A percentile compares a stretch with the other conserved stretches of the same genome.
These are phyloP conservation scores for Physella acuta DNA, from an alignment of 1,140 invertebrate species.

Conservation along the genomic window DNA sequence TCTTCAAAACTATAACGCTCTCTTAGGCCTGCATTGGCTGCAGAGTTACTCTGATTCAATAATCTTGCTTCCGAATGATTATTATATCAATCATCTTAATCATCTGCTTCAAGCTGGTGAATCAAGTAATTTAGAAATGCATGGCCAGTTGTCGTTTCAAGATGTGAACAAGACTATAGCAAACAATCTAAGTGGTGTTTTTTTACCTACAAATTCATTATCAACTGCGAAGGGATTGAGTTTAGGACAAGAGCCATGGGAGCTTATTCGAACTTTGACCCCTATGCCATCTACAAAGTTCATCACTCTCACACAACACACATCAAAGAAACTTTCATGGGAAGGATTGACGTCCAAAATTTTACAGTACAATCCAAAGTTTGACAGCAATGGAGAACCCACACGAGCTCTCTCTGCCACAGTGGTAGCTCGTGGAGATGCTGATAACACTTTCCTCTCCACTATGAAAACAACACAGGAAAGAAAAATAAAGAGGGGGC, in stretches of 20 bases:
- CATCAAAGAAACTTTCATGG: conserved; percentile 17
- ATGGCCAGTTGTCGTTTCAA: conserved; percentile 42
- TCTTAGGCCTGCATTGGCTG: conserved; percentile 46
- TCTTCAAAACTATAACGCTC: conserved; percentile 55
- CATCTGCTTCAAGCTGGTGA: conserved; percentile 45
- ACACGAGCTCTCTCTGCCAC: not conserved
- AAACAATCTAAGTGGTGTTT: conserved; percentile 42
- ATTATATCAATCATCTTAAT: conserved; percentile 46
- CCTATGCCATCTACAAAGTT: conserved; percentile 53
- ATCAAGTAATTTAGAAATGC: conserved; percentile 35
- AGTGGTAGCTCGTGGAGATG: conserved; percentile 16
- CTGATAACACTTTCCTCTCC: not conserved
- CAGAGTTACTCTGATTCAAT: conserved; percentile 38
- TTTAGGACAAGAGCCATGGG: conserved; percentile 53
- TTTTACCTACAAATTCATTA: conserved; percentile 50
- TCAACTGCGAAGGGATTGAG: conserved; percentile 41
- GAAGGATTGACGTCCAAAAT: conserved; percentile 12
- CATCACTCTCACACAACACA: conserved; percentile 24
- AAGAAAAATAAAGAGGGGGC: conserved; percentile 8
- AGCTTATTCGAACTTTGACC: conserved; percentile 46
- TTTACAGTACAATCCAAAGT: conserved; percentile 8
- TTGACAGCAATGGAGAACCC: not conserved
- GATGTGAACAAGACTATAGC: conserved; percentile 50
- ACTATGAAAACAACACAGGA: conserved; percentile 2
- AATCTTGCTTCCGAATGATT: conserved; percentile 36